Evolutionary conservation across 2,113 vertebrate genomes (phyloP).

Genomic region (Microtus ochrogaster): DNA sequence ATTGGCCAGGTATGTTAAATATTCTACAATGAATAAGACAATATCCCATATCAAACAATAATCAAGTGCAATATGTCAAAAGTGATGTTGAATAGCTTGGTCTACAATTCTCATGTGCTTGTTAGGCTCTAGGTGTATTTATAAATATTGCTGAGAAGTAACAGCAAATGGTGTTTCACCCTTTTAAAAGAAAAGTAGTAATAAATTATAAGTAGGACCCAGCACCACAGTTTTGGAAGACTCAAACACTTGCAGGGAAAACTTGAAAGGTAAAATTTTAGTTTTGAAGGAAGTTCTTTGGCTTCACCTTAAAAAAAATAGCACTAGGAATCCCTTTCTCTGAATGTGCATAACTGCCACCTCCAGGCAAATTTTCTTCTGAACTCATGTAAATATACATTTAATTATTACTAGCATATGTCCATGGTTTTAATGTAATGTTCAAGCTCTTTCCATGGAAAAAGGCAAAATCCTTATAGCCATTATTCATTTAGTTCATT

Average conservation of each 20-base stretch:
- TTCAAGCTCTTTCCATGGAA: neutral
- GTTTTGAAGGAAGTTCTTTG: neutral
- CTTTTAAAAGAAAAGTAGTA: neutral
- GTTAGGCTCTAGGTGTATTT: neutral
- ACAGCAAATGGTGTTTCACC: neutral
- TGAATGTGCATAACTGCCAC: neutral
- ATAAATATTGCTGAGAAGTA: slow-evolving; percentile 7
- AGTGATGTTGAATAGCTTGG: neutral
- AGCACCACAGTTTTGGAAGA: neutral
- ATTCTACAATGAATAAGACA: neutral
- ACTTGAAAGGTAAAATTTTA: slow-evolving; percentile 2
- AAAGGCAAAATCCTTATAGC: neutral
- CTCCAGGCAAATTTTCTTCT: neutral
- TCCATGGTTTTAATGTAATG: neutral
- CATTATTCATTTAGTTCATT: slow-evolving; percentile 14
- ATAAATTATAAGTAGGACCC: neutral
- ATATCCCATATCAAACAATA: neutral
- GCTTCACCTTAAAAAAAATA: neutral
- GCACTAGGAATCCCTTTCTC: neutral
- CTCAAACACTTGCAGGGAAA: neutral
- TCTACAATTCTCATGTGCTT: neutral
- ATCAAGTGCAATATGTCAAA: neutral
- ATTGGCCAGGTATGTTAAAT: neutral
- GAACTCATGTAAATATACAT: neutral
- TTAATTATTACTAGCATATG: neutral